Conservation (phyloP, 1,140 invertebrate species). For the Drosophila mayri region DNA sequence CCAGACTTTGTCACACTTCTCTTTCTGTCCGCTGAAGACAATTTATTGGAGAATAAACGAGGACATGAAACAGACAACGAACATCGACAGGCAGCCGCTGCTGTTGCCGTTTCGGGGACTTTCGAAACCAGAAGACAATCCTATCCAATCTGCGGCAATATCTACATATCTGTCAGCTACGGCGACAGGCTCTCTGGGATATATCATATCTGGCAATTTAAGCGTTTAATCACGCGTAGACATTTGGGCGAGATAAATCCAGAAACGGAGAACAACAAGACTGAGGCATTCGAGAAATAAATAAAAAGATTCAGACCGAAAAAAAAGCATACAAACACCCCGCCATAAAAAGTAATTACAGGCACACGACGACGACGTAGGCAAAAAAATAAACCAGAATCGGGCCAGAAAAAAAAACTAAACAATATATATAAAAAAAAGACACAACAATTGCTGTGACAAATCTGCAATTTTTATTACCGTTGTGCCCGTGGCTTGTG, state of each 20-base stretch:
- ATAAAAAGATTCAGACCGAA: conserved; percentile 11
- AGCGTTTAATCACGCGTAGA: conserved; percentile 81
- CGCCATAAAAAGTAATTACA: conserved; percentile 77
- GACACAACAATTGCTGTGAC: conserved; percentile 73
- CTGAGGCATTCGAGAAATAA: conserved; percentile 14
- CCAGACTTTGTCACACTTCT: conserved; percentile 14
- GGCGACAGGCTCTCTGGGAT: conserved; percentile 46
- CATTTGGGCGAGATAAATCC: conserved; percentile 72
- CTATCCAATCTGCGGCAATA: conserved; percentile 24
- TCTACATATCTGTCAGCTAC: conserved; percentile 34
- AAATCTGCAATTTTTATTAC: conserved; percentile 82
- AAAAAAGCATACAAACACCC: conserved; percentile 15
- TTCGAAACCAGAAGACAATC: conserved; percentile 44
- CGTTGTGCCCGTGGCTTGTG: conserved; percentile 49
- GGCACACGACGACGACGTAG: conserved; percentile 60
- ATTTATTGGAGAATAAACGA: conserved; percentile 37
- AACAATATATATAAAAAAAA: conserved; percentile 18
- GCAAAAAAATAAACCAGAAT: conserved; percentile 69
- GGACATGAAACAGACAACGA: conserved; percentile 31
- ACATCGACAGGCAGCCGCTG: conserved; percentile 45
- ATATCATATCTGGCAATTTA: conserved; percentile 80
- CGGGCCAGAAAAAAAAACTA: conserved; percentile 45
- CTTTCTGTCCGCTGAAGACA: conserved; percentile 1
- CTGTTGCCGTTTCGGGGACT: conserved; percentile 1
- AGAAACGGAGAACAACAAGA: conserved; percentile 17